Base-by-base conservation (phyloP, 2,888 invertebrate species). In the Gandaritis pyraliata region DNA sequence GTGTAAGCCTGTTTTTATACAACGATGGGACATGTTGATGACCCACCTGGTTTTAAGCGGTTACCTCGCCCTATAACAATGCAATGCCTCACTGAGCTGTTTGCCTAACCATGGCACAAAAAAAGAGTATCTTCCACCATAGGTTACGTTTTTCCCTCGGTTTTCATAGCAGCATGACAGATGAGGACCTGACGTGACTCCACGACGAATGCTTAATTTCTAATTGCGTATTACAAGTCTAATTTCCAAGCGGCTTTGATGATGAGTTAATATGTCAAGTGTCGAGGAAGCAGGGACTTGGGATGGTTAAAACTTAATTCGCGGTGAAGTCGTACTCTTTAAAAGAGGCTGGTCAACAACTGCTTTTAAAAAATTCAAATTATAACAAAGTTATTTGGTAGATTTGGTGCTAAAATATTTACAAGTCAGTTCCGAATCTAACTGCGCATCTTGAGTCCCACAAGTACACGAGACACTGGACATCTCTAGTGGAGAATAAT, bases 191-290 rank as follows among this genome's bases (percentile, higher is more conserved):
- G 70, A 70, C 71, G 73, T 71, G 71, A 66, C 66, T 51, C 56
- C 65, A 71, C 70, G 68, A 64, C 75, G 70, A 76, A 76, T 76
- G 76, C 78, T 78, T 74, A 74, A 82, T 81, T 80, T 77, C 74
- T 78, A 78, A 80, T 80, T 80, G 72, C 69, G 64, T 74, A 74
- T 78, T 72, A 73, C 72, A 73, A 72, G 70, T 64, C 70, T 71
- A 66, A 72, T 73, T 72, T 72, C 67, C 64, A 62, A 60, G 60
- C 55, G 48, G 61, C 66, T 67, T 72, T 68, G 68, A 61, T 66
- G 66, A 64, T 58, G 61, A 60, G 65, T 65, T 70, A 64, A 76
- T 76, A 56, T 45, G 38, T 59, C 63, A 50, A 50, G 55, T 29
- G 51, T 23, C 18, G 43, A 30, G 29, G 43, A 55, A 43, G 29